Evolutionary conservation across 2,888 invertebrate species (phyloP), one percentile per base, ranked within the genome.

Genomic region (Papilio elwesi): DNA sequence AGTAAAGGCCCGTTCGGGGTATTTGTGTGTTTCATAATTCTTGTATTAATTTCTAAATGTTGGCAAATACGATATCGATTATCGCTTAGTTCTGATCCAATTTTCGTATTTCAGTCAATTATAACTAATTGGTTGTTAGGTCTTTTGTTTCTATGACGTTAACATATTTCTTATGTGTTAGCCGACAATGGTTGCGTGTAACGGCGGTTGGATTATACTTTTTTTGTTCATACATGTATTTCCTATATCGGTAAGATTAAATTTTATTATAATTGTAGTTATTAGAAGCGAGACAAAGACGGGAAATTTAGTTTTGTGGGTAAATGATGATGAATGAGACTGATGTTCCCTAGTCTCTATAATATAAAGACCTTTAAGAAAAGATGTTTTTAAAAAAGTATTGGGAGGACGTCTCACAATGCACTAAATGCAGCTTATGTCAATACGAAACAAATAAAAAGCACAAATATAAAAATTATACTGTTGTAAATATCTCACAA

Each of bases 71-170:
- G 26, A 26, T 26, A 26, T 26, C 26, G 26, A 26, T 1, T 26
- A 26, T 26, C 26, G 2, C 26, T 26, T 26, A 2, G 26, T 26
- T 26, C 26, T 26, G 16, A 38, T 59, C 8, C 59, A 59, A 59
- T 68, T 57, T 38, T 16, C 16, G 57, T 26, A 59, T 13, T 55
- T 26, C 11, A 26, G 26, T 26, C 26, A 4, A 38, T 68, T 71
- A 36, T 38, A 68, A 68, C n/a, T 76, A 75, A 79, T 78, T 78
- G 78, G 15, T 76, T 62, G 76, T 78, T 78, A 78, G 57, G 47
- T 15, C 12, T 62, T 62, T 70, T 52, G 51, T 36, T 72, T 26
- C 47, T 53, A 63, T 53, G 26, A 57, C 57, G 9, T 68, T 64
- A 53, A 62, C 48, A 53, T 65, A 55, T 51, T 69, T 16, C 16